Percentiles rank a stretch among this genome's conserved stretches.
Conservation (phyloP, 2,113 vertebrate species). For the Apaloderma vittatum region DNA sequence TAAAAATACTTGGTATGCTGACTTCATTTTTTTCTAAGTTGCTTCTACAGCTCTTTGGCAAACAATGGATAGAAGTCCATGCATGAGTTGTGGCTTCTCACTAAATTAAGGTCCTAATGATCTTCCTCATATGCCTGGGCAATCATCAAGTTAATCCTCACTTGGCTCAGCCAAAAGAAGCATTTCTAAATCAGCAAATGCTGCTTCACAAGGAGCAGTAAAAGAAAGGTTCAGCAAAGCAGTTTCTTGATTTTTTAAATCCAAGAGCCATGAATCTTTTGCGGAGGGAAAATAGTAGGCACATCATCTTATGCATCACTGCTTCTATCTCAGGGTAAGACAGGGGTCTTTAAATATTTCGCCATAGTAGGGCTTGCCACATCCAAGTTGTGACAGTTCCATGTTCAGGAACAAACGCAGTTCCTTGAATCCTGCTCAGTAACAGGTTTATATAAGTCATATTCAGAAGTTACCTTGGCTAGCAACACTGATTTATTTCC, state of each 20-base stretch:
- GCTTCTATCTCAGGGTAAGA: neutral
- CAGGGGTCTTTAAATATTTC: neutral
- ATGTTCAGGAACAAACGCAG: neutral
- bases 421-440: neutral
- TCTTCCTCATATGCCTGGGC: neutral
- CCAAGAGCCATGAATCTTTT: neutral
- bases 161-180: neutral
- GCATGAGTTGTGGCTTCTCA: neutral
- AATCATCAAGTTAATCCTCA: neutral
- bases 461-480: constrained; percentile 1
- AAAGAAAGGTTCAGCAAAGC: neutral
- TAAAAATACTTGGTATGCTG: neutral
- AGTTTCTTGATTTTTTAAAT: neutral
- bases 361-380: neutral
- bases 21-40: neutral
- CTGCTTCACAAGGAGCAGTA: neutral
- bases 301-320: neutral
- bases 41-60: neutral
- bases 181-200: neutral
- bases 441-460: constrained; percentile 4
- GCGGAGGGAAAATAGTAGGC: accelerated
- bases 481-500: constrained; percentile 6
- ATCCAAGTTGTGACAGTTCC: neutral
- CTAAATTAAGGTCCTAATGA: neutral
- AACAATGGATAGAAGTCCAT: neutral